phyloP scores from a whole-genome alignment of 2,888 invertebrate species.

The Ectemnius cavifrons region DNA sequence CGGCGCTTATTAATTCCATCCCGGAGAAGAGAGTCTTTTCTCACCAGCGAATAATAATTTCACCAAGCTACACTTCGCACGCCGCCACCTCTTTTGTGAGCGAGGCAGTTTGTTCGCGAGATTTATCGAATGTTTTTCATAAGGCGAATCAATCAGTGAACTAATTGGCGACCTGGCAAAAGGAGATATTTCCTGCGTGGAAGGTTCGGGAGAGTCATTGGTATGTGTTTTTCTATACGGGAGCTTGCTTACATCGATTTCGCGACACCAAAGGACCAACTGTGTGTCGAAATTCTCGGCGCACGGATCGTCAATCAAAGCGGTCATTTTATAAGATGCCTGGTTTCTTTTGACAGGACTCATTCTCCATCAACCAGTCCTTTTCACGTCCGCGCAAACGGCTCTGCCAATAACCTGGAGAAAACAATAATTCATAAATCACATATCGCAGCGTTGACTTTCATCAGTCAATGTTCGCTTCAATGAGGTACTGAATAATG shows the following conservation, averaged over 20 bases:
- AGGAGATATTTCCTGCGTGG: not conserved
- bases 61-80: not conserved
- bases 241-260: too few relatives aligned
- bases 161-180: not conserved
- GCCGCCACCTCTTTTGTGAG: too few relatives aligned
- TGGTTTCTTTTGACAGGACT: constrained; percentile 25
- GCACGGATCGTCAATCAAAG: constrained; percentile 45
- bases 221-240: too few relatives aligned
- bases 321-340: constrained; percentile 40
- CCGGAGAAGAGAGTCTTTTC: not conserved
- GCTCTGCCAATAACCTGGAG: constrained; percentile 13
- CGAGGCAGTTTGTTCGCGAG: not conserved
- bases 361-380: constrained; percentile 9
- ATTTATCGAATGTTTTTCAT: not conserved
- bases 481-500: constrained; percentile 28
- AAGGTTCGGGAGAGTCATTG: not conserved
- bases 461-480: constrained; percentile 18
- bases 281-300: constrained; percentile 47
- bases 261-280: constrained; percentile 9
- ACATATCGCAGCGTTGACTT: constrained; percentile 15
- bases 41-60: not conserved
- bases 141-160: constrained; percentile 1
- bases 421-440: constrained; percentile 50
- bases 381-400: constrained; percentile 26
- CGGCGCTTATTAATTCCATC: not conserved